A percentile compares a stretch with the other conserved stretches of the same genome.
These are phyloP conservation scores for Antheraea assamensis DNA, from an alignment of 2,888 invertebrate genomes.

Conservation along the genomic window DNA sequence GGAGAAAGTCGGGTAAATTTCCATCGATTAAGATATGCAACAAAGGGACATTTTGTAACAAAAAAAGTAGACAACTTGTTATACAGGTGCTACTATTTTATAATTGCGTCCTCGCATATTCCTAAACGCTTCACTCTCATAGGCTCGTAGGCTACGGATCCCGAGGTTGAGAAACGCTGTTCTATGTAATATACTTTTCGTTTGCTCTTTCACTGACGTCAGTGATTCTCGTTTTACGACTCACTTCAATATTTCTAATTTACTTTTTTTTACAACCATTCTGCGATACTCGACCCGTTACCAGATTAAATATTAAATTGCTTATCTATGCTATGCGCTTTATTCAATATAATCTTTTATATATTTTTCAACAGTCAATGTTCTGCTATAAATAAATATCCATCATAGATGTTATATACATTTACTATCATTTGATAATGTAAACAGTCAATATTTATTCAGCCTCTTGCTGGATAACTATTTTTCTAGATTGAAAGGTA, in stretches of 20 bases:
- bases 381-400: background rate
- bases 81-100: too few relatives aligned
- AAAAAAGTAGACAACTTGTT: too few relatives aligned
- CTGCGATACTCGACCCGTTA: background rate
- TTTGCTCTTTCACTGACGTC: background rate
- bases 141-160: too few relatives aligned
- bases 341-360: background rate
- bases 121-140: too few relatives aligned
- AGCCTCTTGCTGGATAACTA: background rate
- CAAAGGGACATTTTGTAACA: too few relatives aligned
- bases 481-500: constrained; percentile 1
- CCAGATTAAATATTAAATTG: background rate
- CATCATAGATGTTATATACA: background rate
- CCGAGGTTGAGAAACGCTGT: too few relatives aligned
- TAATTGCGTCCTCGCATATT: too few relatives aligned
- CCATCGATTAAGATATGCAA: too few relatives aligned
- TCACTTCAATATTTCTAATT: background rate
- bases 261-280: background rate
- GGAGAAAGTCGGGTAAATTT: too few relatives aligned
- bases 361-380: background rate
- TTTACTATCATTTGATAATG: background rate
- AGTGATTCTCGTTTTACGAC: background rate
- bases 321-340: background rate
- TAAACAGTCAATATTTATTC: constrained; percentile 3
- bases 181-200: background rate